Percentiles rank a stretch among this genome's conserved stretches.
These are phyloP conservation scores for Chelonus insularis DNA, from an alignment of 1,140 invertebrate genomes.

Conservation along the genomic window DNA sequence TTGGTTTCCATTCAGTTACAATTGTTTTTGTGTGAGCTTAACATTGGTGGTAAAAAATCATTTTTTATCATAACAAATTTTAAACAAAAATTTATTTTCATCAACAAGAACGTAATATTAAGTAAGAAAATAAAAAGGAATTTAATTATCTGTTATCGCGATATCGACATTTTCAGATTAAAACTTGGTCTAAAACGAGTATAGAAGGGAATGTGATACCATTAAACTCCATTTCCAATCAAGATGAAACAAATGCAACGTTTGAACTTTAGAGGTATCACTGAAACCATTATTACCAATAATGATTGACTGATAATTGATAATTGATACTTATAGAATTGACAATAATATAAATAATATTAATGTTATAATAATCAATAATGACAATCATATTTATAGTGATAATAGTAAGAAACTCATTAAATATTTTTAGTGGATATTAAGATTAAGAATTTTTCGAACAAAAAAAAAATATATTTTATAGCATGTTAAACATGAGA, in stretches of 20 bases:
- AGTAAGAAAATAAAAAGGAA: conserved; percentile 8
- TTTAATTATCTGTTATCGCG: conserved; percentile 26
- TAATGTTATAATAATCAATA: neutral
- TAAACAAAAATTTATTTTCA: conserved; percentile 4
- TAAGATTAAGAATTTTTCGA: neutral
- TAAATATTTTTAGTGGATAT: conserved; percentile 1
- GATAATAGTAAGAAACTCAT: too few species aligned
- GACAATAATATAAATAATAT: neutral
- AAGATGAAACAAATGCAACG: conserved; percentile 43
- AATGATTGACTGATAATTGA: conserved; percentile 1
- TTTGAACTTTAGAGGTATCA: conserved; percentile 50
- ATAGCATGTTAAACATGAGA: conserved; percentile 35
- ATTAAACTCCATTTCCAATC: conserved; percentile 47
- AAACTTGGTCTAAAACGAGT: conserved; percentile 48
- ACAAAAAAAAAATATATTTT: conserved; percentile 11
- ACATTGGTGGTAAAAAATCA: neutral
- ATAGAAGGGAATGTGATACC: conserved; percentile 51
- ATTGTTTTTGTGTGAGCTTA: conserved; percentile 6
- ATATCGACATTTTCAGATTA: conserved; percentile 49
- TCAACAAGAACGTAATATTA: neutral
- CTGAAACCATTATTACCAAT: neutral
- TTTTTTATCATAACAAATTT: neutral
- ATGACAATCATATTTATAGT: too few species aligned
- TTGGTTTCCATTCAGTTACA: conserved; percentile 15
- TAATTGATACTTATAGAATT: neutral